Base-by-base conservation (phyloP, 2,113 vertebrate species). In the Hiodon alosoides region DNA sequence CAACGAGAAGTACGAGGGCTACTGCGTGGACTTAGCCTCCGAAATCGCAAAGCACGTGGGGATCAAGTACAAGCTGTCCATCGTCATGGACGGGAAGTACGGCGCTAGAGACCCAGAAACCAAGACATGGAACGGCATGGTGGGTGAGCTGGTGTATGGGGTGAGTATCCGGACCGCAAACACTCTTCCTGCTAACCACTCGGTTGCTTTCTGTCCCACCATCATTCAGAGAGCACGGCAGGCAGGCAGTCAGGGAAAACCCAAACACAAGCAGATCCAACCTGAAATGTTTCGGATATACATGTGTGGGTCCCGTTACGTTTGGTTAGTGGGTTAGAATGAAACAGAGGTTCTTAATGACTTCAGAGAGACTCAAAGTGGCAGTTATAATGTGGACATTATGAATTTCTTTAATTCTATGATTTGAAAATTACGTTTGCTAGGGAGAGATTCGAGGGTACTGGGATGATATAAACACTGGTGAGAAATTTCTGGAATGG, bases 51-150 rank as follows among this genome's bases (percentile, higher is more conserved):
- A 98, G 90, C 97, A 99, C 81, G 97, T 99, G 87, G 96, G 96
- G 85, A 98, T 99, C 92, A 99, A 98, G 89, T 99, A 99, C 91
- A 96, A 98, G 92, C 92, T 99, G 87, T 98, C 97, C 86, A 98
- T 98, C 89, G 97, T 99, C 81, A 95, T 94, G 84, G 97, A 99
- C 77, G 97, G 95, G 77, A 98, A 98, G 91, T 99, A 99, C 61
- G 97, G 97, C 77, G 97, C 97, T 87, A 94, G 95, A 83, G 96
- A 98, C 91, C 94, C 97, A 55, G 97, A 99, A 88, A 98, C 95
- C 91, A 98, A 98, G 89, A 95, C 95, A 83, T 99, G 97, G 97
- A 99, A 99, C 86, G 97, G 97, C 92, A 99, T 99, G 96, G 97
- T 99, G 92, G 97, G 97, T 87, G 97, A 99, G 91, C 96, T 99